A percentile compares a stretch with the other conserved stretches of the same genome.
These are phyloP conservation scores for Gallinago undulata DNA, from an alignment of 2,113 vertebrate genomes.

Conservation along the genomic window DNA sequence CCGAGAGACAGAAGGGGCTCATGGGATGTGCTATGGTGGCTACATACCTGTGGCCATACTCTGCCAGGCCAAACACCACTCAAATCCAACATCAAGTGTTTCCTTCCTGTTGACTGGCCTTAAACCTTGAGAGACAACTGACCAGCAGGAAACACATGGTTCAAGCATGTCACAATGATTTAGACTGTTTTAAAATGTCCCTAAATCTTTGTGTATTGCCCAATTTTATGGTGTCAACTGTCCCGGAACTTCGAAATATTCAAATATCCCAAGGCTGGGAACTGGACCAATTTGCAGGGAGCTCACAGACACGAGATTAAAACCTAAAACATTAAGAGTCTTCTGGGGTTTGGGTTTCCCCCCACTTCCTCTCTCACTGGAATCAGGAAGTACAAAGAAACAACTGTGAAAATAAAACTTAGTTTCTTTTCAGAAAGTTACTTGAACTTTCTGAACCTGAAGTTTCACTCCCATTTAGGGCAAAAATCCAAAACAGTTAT, in stretches of 20 bases:
- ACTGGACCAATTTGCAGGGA: background rate
- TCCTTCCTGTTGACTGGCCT: background rate
- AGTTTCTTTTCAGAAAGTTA: conserved; percentile 12
- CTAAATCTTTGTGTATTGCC: background rate
- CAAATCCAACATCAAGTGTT: background rate
- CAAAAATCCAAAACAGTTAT: conserved; percentile 30
- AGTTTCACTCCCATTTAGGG: background rate
- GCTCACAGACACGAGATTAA: background rate
- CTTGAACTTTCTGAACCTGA: conserved; percentile 27
- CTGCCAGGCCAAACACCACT: background rate
- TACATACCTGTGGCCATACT: rapidly evolving
- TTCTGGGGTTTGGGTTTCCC: conserved; percentile 41
- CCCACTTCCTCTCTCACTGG: background rate
- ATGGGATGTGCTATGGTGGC: background rate
- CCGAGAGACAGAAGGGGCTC: background rate
- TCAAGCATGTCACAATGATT: background rate
- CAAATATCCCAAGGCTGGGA: background rate
- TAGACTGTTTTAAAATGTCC: background rate
- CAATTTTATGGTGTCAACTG: background rate
- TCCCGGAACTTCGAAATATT: background rate
- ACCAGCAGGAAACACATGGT: background rate
- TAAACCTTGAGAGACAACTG: background rate
- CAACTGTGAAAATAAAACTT: conserved; percentile 32
- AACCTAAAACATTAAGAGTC: conserved; percentile 1
- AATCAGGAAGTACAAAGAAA: conserved; percentile 43